Evolutionary conservation across 2,113 vertebrate genomes (phyloP), one percentile per base, ranked within the genome.

Genomic region (Pteropus alecto): DNA sequence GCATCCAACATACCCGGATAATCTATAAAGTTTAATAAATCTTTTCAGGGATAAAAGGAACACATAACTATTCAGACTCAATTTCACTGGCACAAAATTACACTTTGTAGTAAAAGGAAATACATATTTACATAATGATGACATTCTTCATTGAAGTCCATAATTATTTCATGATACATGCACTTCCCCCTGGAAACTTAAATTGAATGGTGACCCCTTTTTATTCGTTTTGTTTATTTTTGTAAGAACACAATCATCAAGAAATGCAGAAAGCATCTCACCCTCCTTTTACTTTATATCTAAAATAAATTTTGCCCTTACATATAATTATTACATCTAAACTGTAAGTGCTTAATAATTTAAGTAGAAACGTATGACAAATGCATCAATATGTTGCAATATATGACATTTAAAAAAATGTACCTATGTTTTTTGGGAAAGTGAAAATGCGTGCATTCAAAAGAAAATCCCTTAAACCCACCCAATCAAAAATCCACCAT

Each of bases 1-100:
- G 99, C 99, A 99, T 99, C 99, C 99, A 99, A 99, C 99, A 99
- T 99, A 99, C 99, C 99, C 98, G 98, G 99, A 99, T 99, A 99
- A 99, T 99, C 99, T 99, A 99, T 99, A 99, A 99, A 99, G 99
- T 99, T 98, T 98, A 99, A 99, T 99, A 99, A 99, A 99, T 99
- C 99, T 99, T 99, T 98, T 77, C 77, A 96, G 54, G 92, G 78
- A 98, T 98, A 97, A 98, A 99, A 99, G 98, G 98, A 99, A 99
- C 99, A 99, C 99, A 97, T 99, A 99, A 99, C 99, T 99, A 99
- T 98, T 98, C 98, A 98, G 97, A 98, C 98, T 99, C 93, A 97
- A 98, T 98, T 99, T 99, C 99, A 99, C 99, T 98, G 99, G 99
- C 99, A 99, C 99, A 99, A 99, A 99, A 99, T 99, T 98, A 99